These are phyloP conservation scores for Monodelphis domestica DNA, from an alignment of 2,797 vertebrate species.

Conservation along the genomic window DNA sequence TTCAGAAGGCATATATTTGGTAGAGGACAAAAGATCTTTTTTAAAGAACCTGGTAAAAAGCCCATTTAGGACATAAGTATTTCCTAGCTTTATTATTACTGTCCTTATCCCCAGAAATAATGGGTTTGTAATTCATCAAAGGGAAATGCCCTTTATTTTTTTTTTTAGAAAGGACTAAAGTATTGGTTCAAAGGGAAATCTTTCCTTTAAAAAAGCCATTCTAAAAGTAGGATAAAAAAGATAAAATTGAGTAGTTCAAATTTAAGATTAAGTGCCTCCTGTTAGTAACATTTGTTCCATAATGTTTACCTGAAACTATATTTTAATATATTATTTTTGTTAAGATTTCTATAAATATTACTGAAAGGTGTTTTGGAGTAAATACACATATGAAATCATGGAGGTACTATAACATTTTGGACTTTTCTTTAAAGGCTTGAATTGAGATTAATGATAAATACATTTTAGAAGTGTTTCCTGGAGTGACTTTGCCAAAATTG, in stretches of 20 bases:
- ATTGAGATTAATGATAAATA: not conserved
- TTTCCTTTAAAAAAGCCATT: not conserved
- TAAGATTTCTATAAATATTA: not conserved
- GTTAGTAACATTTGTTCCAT: not conserved
- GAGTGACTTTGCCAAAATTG: not conserved
- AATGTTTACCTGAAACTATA: not conserved
- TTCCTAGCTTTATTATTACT: not conserved
- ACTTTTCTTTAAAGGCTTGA: not conserved
- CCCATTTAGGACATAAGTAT: not conserved
- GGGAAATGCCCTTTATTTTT: not conserved
- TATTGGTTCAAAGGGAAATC: not conserved
- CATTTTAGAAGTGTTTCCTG: not conserved
- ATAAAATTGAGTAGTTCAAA: not conserved
- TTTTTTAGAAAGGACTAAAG: not conserved
- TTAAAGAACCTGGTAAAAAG: not conserved
- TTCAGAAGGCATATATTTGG: not conserved
- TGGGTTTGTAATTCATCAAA: not conserved
- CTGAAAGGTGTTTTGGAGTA: not conserved
- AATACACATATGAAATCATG: not conserved
- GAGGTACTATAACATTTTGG: not conserved
- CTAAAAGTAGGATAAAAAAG: too few species aligned
- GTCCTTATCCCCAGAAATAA: not conserved
- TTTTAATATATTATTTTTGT: not conserved
- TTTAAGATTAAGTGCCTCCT: not conserved
- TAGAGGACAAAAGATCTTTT: not conserved